Conservation (phyloP, 2,113 vertebrate genomes). For the Cygnus buccinator region DNA sequence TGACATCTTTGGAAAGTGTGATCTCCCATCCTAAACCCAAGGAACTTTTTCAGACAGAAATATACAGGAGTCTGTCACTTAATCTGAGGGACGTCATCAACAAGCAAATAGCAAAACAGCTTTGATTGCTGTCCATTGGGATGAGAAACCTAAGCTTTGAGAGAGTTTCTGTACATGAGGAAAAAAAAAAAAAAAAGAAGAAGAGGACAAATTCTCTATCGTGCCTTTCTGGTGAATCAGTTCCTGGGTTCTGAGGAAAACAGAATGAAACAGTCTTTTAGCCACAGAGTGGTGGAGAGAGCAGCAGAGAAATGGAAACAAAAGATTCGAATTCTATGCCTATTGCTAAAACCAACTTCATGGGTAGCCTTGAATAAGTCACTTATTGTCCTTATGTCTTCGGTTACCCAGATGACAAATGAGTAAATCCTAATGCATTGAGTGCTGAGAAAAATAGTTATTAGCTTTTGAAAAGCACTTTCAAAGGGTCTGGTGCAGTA, state of each 20-base stretch:
- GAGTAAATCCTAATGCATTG: slow-evolving; percentile 17
- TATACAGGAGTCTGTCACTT: neutral
- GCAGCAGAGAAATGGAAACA: neutral
- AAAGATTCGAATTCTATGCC: neutral
- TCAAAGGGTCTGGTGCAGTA: neutral
- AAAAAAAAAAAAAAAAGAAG: neutral
- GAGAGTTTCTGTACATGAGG: neutral
- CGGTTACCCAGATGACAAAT: slow-evolving; percentile 15
- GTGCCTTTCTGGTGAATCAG: neutral
- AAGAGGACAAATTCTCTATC: neutral
- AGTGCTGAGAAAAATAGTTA: slow-evolving; percentile 16
- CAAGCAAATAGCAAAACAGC: neutral
- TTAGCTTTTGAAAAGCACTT: slow-evolving; percentile 40
- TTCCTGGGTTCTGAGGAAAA: neutral
- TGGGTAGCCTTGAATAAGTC: neutral
- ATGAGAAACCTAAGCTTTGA: neutral
- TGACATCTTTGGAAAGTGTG: neutral
- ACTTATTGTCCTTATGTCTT: neutral
- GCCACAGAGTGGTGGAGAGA: neutral
- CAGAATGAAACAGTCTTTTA: neutral
- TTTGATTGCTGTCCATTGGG: neutral
- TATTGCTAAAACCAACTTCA: neutral
- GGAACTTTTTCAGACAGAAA: neutral
- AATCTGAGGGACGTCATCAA: neutral
- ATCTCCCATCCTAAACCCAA: neutral